These are phyloP conservation scores for Heliconius ethilla DNA, from an alignment of 2,888 invertebrate genomes.

Conservation along the genomic window DNA sequence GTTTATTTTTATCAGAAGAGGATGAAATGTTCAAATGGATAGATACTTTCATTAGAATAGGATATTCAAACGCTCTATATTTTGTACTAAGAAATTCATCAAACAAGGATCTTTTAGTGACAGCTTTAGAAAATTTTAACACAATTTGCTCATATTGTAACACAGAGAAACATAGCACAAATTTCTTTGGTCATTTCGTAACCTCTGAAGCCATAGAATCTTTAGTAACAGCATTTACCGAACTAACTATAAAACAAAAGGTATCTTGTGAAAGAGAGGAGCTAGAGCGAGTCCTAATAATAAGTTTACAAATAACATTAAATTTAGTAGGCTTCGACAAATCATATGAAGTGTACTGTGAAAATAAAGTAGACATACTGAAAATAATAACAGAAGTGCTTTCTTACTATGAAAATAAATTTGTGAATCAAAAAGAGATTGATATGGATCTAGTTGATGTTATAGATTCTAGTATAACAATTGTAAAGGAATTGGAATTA, in stretches of 20 bases:
- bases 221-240: slow-evolving; percentile 61
- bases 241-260: slow-evolving; percentile 60
- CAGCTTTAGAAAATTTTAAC: slow-evolving; percentile 83
- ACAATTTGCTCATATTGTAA: slow-evolving; percentile 77
- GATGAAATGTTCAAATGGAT: slow-evolving; percentile 75
- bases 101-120: slow-evolving; percentile 82
- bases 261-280: slow-evolving; percentile 60
- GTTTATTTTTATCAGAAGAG: slow-evolving; percentile 70
- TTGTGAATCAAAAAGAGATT: slow-evolving; percentile 63
- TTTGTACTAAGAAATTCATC: slow-evolving; percentile 89
- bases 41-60: slow-evolving; percentile 69
- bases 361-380: slow-evolving; percentile 55
- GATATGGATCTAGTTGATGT: slow-evolving; percentile 69
- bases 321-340: slow-evolving; percentile 69
- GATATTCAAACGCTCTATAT: slow-evolving; percentile 82
- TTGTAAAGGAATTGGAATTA: slow-evolving; percentile 58
- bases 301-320: slow-evolving; percentile 66
- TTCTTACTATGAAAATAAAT: slow-evolving; percentile 66
- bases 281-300: slow-evolving; percentile 65
- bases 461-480: slow-evolving; percentile 63
- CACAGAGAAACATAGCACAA: slow-evolving; percentile 55
- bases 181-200: slow-evolving; percentile 67
- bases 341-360: slow-evolving; percentile 58
- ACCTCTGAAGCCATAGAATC: slow-evolving; percentile 62
- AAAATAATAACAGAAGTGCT: slow-evolving; percentile 63